Conservation (phyloP, 53 echinoderm and acorn worm genomes). For the Astropecten irregularis region DNA sequence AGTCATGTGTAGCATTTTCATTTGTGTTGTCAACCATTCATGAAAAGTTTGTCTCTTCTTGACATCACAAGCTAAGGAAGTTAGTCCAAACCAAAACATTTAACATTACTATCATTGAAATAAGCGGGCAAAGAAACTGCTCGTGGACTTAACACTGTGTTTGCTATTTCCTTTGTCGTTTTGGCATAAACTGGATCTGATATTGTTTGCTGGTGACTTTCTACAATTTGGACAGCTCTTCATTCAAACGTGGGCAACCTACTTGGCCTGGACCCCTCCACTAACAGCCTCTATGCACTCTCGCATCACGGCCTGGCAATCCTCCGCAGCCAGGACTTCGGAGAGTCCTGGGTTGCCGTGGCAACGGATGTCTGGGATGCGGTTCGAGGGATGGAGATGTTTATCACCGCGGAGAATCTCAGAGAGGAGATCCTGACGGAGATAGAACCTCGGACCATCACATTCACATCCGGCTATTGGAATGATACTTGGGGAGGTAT, state of each 20-base stretch:
- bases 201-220: too few species aligned
- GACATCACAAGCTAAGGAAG: too few species aligned
- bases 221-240: slow-evolving; percentile 64
- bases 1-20: too few species aligned
- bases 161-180: too few species aligned
- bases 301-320: slow-evolving; percentile 70
- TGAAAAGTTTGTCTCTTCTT: too few species aligned
- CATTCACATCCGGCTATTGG: slow-evolving; percentile 41
- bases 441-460: slow-evolving; percentile 25
- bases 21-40: too few species aligned
- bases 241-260: slow-evolving; percentile 75
- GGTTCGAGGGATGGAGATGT: slow-evolving; percentile 19
- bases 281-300: slow-evolving; percentile 69
- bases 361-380: slow-evolving; percentile 37
- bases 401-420: slow-evolving; percentile 37
- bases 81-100: too few species aligned
- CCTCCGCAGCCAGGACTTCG: slow-evolving; percentile 58
- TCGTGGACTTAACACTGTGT: too few species aligned
- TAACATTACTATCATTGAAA: too few species aligned
- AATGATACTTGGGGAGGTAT: slow-evolving; percentile 63
- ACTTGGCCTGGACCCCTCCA: slow-evolving; percentile 48
- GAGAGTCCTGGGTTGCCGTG: slow-evolving; percentile 65
- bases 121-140: too few species aligned
- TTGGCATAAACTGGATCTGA: too few species aligned
- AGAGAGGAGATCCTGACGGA: neutral